Evolutionary conservation across 1,140 invertebrate genomes (phyloP), one percentile per base, ranked within the genome.

Genomic region (Solenopsis fugax): DNA sequence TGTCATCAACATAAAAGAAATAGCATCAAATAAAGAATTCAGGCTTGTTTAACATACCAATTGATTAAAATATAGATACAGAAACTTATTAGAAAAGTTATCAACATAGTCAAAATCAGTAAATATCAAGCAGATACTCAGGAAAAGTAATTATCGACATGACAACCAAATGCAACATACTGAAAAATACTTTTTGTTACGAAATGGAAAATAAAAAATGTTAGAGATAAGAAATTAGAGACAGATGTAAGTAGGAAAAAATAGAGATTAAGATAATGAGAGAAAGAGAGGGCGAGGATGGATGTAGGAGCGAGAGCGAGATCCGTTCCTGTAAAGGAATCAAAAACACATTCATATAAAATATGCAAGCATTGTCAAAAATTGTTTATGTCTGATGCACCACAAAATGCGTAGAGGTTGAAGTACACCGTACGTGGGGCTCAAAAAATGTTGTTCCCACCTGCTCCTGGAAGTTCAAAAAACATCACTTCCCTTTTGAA

Each of bases 401-500:
- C 95, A 95, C 94, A 95, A 95, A 95, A 95, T 95, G 93, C 93
- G 93, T 93, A 94, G 95, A 95, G 90, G 93, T 93, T 94, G 94
- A 92, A 94, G 93, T 94, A 94, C 93, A 94, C 93, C 93, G 93
- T 94, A 95, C 93, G 93, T 95, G 94, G 94, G 95, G 93, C 93
- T 95, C 94, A 95, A 95, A 95, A 95, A 95, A 93, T 94, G 93
- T 94, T 88, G 95, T 95, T 95, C 95, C 94, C 94, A 95, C 94
- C 95, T 95, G 94, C 95, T 95, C 95, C 95, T 95, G 95, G 94
- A 95, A 95, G 94, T 95, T 95, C 91, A 95, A 95, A 95, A 95
- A 95, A 94, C 93, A 95, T 95, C 95, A 95, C 95, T 95, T 95
- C 95, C 95, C 94, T 95, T 95, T 95, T 95, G 93, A 95, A 95